Evolutionary conservation across 2,113 vertebrate species (phyloP).

Genomic region (Hippocampus barbouri): DNA sequence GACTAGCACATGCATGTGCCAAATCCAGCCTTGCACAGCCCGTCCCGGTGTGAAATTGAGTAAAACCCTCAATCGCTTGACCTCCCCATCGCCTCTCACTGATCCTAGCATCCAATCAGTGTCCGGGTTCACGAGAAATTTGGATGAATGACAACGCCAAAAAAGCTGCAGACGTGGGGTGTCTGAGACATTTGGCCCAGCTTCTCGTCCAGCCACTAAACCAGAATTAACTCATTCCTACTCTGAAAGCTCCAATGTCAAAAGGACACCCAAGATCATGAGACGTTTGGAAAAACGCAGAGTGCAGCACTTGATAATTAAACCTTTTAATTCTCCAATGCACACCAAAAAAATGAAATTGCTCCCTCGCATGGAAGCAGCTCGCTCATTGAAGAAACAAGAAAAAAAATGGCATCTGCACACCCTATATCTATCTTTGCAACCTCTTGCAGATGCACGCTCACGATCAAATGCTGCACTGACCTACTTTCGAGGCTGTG

Average conservation of each 20-base stretch:
- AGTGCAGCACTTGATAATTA: conserved; percentile 1
- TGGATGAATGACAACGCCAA: conserved; percentile 7
- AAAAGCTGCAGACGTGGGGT: conserved; percentile 24
- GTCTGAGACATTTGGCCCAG: conserved; percentile 54
- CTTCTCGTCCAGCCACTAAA: not conserved
- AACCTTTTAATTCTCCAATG: not conserved
- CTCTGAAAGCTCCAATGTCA: not conserved
- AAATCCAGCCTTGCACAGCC: conserved; percentile 33
- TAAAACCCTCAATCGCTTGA: conserved; percentile 25
- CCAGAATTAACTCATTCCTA: not conserved
- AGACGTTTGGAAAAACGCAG: conserved; percentile 1
- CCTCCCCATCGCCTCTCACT: not conserved
- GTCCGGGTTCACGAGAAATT: not conserved
- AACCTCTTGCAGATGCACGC: conserved; percentile 30
- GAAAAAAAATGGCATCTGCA: not conserved
- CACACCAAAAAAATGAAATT: not conserved
- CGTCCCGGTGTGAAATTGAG: conserved; percentile 29
- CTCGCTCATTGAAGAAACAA: not conserved
- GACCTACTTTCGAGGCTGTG: conserved; percentile 67
- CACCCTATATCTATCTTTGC: conserved; percentile 24
- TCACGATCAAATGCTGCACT: conserved; percentile 61
- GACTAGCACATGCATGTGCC: conserved; percentile 26
- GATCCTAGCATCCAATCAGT: not conserved
- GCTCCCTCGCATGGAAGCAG: not conserved
- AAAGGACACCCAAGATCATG: not conserved